A percentile compares a stretch with the other conserved stretches of the same genome.
Evolutionary conservation across 2,797 vertebrate genomes (phyloP).

Genomic region (Chelidonichthys spinosus): DNA sequence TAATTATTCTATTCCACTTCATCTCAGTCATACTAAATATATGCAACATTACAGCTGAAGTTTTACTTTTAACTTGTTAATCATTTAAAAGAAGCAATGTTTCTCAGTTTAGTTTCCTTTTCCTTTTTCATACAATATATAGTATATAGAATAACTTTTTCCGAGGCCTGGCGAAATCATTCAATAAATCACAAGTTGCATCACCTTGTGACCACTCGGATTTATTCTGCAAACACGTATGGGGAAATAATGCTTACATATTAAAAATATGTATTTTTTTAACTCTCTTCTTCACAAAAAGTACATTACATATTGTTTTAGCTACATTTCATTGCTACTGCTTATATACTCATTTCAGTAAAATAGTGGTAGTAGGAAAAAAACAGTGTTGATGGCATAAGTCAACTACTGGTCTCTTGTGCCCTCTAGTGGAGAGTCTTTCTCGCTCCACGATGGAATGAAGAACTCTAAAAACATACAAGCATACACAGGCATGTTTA

Average conservation of each 20-base stretch:
- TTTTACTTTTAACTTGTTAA: not conserved
- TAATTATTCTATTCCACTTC: not conserved
- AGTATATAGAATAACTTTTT: not conserved
- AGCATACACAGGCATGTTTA: not conserved
- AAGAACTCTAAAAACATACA: not conserved
- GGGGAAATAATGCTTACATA: not conserved
- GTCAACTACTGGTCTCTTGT: constrained; percentile 20
- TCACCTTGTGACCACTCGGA: not conserved
- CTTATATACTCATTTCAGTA: not conserved
- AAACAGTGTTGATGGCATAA: not conserved
- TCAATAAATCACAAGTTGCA: not conserved
- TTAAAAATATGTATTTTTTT: not conserved
- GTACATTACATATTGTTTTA: not conserved
- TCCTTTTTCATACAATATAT: not conserved
- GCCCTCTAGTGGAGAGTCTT: constrained; percentile 57
- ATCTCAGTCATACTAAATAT: not conserved
- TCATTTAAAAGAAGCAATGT: not conserved
- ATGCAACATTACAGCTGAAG: not conserved
- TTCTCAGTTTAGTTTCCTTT: not conserved
- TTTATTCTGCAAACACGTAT: not conserved
- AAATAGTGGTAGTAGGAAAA: not conserved
- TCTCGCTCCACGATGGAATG: not conserved
- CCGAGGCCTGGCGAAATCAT: not conserved
- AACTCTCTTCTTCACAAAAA: not conserved
- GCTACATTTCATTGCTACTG: not conserved